A percentile compares a stretch with the other conserved stretches of the same genome.
Conservation (phyloP, 2,797 vertebrate species). For the Mormyrops attenuatus region DNA sequence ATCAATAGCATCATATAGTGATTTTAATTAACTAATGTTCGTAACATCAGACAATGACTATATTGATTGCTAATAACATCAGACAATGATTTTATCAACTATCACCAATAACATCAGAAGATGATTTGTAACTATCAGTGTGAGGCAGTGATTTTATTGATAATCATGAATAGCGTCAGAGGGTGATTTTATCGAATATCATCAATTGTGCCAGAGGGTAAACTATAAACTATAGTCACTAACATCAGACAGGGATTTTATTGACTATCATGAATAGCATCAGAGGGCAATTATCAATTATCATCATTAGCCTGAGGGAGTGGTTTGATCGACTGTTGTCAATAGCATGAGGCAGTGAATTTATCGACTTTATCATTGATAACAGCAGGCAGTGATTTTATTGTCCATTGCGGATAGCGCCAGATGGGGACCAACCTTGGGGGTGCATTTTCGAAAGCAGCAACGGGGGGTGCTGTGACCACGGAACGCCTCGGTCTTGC, state of each 20-base stretch:
- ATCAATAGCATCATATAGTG: not conserved
- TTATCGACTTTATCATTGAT: not conserved
- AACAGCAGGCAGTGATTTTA: not conserved
- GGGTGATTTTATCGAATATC: not conserved
- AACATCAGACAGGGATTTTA: not conserved
- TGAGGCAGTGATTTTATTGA: not conserved
- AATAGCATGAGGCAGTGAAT: not conserved
- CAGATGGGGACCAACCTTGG: conserved; percentile 56
- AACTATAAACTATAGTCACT: not conserved
- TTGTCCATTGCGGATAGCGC: not conserved
- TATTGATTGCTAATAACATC: not conserved
- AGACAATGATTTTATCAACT: not conserved
- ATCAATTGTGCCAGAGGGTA: not conserved
- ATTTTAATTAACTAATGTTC: not conserved
- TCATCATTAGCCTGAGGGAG: not conserved
- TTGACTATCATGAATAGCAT: not conserved
- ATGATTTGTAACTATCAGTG: not conserved
- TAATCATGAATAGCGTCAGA: not conserved
- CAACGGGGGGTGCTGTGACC: conserved; percentile 49
- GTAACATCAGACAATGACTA: not conserved
- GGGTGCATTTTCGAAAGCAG: conserved; percentile 65
- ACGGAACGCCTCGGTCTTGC: conserved; percentile 82
- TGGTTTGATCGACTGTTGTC: not conserved
- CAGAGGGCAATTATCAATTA: not conserved
- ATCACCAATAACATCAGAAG: not conserved